phyloP scores from a whole-genome alignment of 2,113 vertebrate species.

The Sitta europaea region DNA sequence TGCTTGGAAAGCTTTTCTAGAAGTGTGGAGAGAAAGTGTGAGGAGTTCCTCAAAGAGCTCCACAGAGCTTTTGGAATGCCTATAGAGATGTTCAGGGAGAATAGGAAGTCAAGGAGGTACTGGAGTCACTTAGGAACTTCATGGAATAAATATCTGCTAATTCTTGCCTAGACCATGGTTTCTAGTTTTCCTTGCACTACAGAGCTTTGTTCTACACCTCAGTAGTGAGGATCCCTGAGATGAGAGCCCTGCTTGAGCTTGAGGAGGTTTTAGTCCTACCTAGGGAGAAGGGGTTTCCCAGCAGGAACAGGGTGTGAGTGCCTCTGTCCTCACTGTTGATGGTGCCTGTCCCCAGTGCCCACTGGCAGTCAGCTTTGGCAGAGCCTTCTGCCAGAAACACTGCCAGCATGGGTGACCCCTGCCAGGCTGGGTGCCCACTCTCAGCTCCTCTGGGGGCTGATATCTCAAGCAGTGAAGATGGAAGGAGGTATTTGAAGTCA shows the following conservation, averaged over 20 bases:
- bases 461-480: background rate
- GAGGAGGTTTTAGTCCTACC: background rate
- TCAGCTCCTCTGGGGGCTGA: background rate
- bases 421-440: background rate
- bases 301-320: background rate
- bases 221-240: background rate
- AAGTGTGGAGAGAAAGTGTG: background rate
- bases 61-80: background rate
- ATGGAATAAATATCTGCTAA: background rate
- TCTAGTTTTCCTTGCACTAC: background rate
- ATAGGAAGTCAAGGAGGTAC: background rate
- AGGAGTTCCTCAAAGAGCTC: background rate
- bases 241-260: background rate
- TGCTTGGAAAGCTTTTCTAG: background rate
- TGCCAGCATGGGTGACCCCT: background rate
- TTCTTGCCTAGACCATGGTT: background rate
- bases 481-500: background rate
- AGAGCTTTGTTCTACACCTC: background rate
- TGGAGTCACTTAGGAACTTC: background rate
- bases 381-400: background rate
- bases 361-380: background rate
- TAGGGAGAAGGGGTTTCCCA: background rate
- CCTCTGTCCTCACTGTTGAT: background rate
- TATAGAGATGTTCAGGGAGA: background rate
- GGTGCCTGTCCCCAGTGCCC: background rate